Evolutionary conservation across 1,140 invertebrate species (phyloP).

Genomic region (Ooceraea biroi): DNA sequence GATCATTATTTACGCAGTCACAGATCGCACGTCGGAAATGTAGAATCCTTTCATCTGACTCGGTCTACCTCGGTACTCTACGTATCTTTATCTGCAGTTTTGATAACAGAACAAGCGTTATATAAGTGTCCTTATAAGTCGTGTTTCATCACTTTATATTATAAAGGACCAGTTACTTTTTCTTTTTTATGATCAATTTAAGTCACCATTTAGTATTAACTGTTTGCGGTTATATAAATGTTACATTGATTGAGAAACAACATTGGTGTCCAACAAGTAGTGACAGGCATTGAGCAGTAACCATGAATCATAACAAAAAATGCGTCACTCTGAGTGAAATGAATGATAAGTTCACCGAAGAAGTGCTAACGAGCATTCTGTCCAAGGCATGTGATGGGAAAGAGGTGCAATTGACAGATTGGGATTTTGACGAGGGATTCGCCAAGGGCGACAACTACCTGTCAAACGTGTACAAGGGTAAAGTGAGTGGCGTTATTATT

Average conservation of each 20-base stretch:
- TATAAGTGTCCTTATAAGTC: too few species aligned
- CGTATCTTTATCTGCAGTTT: too few species aligned
- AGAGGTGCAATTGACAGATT: constrained; percentile 84
- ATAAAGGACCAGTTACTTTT: too few species aligned
- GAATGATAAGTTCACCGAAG: constrained; percentile 83
- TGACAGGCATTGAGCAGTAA: constrained; percentile 10
- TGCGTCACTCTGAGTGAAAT: constrained; percentile 65
- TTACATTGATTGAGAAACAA: neutral
- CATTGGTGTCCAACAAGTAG: neutral
- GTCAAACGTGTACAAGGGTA: constrained; percentile 88
- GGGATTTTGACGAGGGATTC: constrained; percentile 82
- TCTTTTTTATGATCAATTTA: too few species aligned
- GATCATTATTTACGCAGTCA: too few species aligned
- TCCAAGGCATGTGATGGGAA: constrained; percentile 78
- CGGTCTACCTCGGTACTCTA: too few species aligned
- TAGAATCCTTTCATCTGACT: too few species aligned
- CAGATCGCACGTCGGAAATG: too few species aligned
- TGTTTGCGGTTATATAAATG: neutral
- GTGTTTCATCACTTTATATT: too few species aligned
- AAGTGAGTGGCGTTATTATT: constrained; percentile 83
- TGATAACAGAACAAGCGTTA: too few species aligned
- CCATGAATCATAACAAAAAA: constrained; percentile 68
- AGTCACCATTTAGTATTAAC: too few species aligned
- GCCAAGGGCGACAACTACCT: constrained; percentile 90
- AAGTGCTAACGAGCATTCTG: constrained; percentile 84